These are phyloP conservation scores for Ochlodes sylvanus DNA, from an alignment of 2,888 invertebrate genomes.

Conservation along the genomic window DNA sequence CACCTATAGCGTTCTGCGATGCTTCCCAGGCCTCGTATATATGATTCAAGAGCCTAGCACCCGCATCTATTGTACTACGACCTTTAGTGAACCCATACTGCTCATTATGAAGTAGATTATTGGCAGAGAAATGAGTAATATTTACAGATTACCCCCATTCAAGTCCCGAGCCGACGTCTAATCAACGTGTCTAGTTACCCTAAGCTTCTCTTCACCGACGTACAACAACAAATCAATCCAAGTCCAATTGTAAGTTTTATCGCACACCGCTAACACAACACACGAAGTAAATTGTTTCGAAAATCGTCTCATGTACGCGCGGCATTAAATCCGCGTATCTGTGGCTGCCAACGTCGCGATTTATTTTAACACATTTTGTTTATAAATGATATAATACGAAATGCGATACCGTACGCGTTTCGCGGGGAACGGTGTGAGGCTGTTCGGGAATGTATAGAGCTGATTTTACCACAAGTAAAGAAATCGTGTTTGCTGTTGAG, in stretches of 20 bases:
- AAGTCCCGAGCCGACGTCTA: too few relatives aligned
- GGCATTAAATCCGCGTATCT: constrained; percentile 70
- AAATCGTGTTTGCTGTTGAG: too few relatives aligned
- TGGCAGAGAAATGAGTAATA: too few relatives aligned
- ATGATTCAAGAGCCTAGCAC: too few relatives aligned
- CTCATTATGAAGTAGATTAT: too few relatives aligned
- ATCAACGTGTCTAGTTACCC: too few relatives aligned
- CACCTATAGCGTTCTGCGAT: too few relatives aligned
- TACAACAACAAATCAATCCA: constrained; percentile 52
- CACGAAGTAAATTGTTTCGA: constrained; percentile 48
- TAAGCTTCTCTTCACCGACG: background rate
- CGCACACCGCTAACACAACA: constrained; percentile 39
- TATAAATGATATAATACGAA: constrained; percentile 85
- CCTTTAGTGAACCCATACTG: too few relatives aligned
- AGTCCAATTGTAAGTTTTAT: constrained; percentile 16
- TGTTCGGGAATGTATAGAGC: constrained; percentile 61
- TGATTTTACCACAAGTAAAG: constrained; percentile 43
- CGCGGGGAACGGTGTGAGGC: constrained; percentile 68
- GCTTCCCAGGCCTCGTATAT: too few relatives aligned
- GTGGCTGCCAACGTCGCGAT: constrained; percentile 76
- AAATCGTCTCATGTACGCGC: constrained; percentile 47
- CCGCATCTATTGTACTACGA: too few relatives aligned
- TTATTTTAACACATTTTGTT: constrained; percentile 85
- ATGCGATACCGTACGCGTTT: constrained; percentile 79
- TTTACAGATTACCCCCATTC: too few relatives aligned